Evolutionary conservation across 2,888 invertebrate species (phyloP), one percentile per base, ranked within the genome.

Genomic region (Syrphus vitripennis): DNA sequence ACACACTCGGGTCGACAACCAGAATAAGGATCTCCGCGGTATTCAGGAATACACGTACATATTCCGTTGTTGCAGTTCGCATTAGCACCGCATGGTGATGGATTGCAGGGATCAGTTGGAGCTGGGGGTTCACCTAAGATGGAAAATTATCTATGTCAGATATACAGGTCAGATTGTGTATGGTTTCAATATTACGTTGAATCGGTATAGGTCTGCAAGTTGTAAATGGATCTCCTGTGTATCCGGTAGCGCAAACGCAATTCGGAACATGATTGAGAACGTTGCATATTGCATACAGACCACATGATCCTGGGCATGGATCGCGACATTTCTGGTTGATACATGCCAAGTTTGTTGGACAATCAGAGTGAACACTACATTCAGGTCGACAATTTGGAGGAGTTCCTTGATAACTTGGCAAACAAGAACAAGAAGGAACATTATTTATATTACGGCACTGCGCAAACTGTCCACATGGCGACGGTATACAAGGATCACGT

Each of bases 1-100:
- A 95, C 94, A 90, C 96, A 96, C 93, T 96, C 96, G 0, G 96
- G 96, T 79, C 95, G 93, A 89, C 96, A 96, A 4, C 92, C 93
- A 48, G 94, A 93, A 79, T 95, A 95, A 7, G 96, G 95, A 90
- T 96, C 95, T 31, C 96, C 95, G 80, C 93, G 93, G 89, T 95
- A 96, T 87, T 95, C 95, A 34, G 93, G 90, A 37, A 95, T 89
- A 91, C 96, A 96, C 24, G 94, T 94, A 89, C 96, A 96, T 89
- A 94, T 92, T 1, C 95, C 95, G 75, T 93, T 91, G 24, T 89
- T 89, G 87, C 94, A 94, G 74, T 92, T 88, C 0, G 94, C 92
- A 89, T 94, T 94, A 1, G 92, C 83, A 19, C 94, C 94, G 84
- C 94, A 94, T 1, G 93, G 93, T 31, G 95, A 94, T 2, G 93